Evolutionary conservation across 2,113 vertebrate species (phyloP).

Genomic region (Pangasianodon hypophthalmus): DNA sequence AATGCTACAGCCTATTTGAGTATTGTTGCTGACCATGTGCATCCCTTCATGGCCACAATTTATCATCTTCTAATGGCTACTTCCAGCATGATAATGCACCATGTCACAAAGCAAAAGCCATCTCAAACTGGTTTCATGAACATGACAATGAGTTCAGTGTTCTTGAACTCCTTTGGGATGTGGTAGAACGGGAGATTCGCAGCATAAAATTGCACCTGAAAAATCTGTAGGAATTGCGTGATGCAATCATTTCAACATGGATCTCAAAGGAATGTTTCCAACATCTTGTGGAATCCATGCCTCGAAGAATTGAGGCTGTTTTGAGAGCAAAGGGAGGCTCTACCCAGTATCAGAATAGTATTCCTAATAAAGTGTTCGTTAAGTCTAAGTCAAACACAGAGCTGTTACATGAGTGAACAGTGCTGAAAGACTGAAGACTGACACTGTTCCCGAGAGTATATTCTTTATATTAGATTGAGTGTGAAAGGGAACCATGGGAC

Average conservation of each 20-base stretch:
- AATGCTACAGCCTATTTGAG: neutral
- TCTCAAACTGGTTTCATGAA: neutral
- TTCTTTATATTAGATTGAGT: too few species aligned
- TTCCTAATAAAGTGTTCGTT: neutral
- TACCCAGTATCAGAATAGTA: neutral
- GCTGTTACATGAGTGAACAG: neutral
- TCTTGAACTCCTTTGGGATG: neutral
- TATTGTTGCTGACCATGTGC: neutral
- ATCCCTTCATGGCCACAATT: too few species aligned
- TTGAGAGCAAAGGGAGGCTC: neutral
- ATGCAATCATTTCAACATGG: neutral
- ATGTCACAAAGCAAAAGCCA: neutral
- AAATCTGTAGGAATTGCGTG: too few species aligned
- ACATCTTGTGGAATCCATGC: neutral
- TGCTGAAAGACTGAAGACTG: neutral
- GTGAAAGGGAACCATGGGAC: too few species aligned
- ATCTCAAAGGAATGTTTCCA: neutral
- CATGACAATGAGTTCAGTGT: neutral
- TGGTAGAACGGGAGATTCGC: too few species aligned
- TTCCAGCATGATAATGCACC: neutral
- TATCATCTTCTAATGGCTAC: neutral
- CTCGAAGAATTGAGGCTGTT: neutral
- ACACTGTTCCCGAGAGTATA: too few species aligned
- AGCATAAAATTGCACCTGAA: too few species aligned
- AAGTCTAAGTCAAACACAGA: neutral